Base-by-base conservation (phyloP, 2,888 invertebrate genomes). In the Ichneumoninae sp. region DNA sequence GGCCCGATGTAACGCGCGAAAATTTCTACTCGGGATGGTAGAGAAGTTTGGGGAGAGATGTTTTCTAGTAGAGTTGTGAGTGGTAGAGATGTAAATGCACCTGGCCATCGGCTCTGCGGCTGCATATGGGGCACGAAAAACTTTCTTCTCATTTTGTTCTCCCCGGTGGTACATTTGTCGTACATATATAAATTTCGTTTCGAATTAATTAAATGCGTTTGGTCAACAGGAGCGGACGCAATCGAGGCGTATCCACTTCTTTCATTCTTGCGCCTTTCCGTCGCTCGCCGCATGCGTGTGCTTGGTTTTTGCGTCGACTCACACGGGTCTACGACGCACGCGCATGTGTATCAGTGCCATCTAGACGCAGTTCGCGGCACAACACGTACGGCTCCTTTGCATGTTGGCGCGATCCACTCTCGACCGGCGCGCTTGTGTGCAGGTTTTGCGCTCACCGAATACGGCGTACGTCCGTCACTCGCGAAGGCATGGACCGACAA, bases 141-240 rank as follows among this genome's bases (percentile, higher is more conserved):
- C 69, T 69, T 52, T 69, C 69, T 50, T 77, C 19, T 13, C 13
- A 3, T 19, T 70, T 62, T 22, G 52, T 66, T 26, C 33, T 52
- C n/a, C 7, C n/a, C 60, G 4, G 16, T 60, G 33, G 30, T 7
- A 62, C 1, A 10, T 62, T 16, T n/a, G 33, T 33, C 5, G 60
- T 30, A 3, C 10, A 57, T 10, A 30, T 62, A 62, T 33, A 62
- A 16, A 62, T 62, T 30, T 62, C n/a, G 62, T 30, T 62, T 62
- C 62, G n/a, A 62, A 62, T n/a, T 62, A 62, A 62, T 62, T 30
- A n/a, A 62, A 62, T 33, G 33, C 62, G 30, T 3, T 33, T 13
- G 62, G 6, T 33, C 33, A 30, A 62, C 6, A 16, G 16, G 6
- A 30, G 30, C 33, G 33, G n/a, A 16, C 16, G 62, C 16, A 33